Evolutionary conservation across 2,113 vertebrate genomes (phyloP).

Genomic region (Chloropsis cyanopogon): DNA sequence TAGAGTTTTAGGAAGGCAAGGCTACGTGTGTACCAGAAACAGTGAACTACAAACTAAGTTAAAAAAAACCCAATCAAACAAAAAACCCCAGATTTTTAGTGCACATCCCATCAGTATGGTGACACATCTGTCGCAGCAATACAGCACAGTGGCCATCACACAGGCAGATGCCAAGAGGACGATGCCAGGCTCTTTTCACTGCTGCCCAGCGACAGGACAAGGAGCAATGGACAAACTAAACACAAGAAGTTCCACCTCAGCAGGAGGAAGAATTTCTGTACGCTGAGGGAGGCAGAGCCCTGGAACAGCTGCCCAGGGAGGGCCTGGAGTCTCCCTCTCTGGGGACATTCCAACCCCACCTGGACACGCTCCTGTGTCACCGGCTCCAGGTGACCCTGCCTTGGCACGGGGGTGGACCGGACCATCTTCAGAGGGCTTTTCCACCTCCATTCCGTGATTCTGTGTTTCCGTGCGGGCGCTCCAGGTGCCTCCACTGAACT

Average conservation of each 20-base stretch:
- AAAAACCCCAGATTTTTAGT: neutral
- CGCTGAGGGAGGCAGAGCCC: neutral
- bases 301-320: neutral
- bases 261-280: neutral
- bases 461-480: neutral
- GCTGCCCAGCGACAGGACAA: neutral
- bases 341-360: neutral
- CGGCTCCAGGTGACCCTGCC: neutral
- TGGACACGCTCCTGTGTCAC: neutral
- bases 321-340: neutral
- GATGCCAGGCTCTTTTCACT: neutral
- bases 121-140: neutral
- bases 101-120: rapidly evolving
- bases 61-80: neutral
- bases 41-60: neutral
- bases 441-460: neutral
- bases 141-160: neutral
- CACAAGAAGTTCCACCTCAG: neutral
- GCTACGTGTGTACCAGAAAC: neutral
- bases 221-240: neutral
- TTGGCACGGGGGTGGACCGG: neutral
- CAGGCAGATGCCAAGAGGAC: neutral
- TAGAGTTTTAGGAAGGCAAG: neutral
- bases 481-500: neutral
- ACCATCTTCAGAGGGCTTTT: neutral